Evolutionary conservation across 2,113 vertebrate species (phyloP).

Genomic region (Psammodynastes pulverulentus): DNA sequence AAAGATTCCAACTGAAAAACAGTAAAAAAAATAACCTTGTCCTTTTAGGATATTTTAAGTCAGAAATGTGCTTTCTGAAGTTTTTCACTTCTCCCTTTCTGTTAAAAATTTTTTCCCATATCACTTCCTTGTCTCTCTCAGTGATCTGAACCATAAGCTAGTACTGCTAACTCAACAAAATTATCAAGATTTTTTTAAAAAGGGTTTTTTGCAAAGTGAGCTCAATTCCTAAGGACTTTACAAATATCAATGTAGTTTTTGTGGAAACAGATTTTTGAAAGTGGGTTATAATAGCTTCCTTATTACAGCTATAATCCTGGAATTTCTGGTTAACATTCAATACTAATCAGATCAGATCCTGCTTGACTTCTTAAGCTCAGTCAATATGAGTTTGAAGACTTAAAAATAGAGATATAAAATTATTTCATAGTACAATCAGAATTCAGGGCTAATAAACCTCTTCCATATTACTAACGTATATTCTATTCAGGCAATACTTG

Average conservation of each 20-base stretch:
- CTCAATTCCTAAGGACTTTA: neutral
- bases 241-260: neutral
- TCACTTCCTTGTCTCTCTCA: neutral
- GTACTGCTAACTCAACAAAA: neutral
- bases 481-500: neutral
- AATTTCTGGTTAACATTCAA: neutral
- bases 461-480: neutral
- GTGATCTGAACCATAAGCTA: neutral
- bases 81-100: neutral
- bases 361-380: neutral
- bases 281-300: neutral
- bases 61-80: neutral
- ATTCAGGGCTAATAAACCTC: neutral
- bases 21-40: neutral
- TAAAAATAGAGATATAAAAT: neutral
- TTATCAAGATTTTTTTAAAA: neutral
- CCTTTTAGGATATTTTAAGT: neutral
- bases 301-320: neutral
- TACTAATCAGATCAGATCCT: neutral
- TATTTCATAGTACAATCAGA: neutral
- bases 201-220: neutral
- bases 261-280: neutral
- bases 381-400: neutral
- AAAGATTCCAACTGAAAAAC: neutral
- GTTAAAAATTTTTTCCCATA: neutral